Evolutionary conservation across 1,140 invertebrate genomes (phyloP).

Genomic region (Drosophila funebris): DNA sequence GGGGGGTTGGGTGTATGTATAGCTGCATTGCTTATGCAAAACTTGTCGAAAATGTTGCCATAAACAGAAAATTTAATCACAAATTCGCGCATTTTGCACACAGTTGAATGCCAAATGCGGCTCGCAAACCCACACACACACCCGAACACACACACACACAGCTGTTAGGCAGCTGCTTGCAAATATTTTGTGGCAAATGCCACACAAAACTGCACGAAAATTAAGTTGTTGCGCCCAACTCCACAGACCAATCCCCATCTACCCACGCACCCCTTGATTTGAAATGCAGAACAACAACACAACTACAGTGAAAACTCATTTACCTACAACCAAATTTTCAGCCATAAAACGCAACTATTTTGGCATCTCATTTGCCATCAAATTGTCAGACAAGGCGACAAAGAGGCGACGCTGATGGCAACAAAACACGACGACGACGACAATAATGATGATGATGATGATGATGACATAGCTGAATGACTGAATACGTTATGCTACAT

Average conservation of each 20-base stretch:
- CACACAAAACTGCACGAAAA: slow-evolving; percentile 59
- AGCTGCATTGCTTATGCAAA: slow-evolving; percentile 46
- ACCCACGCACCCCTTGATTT: too few relatives aligned
- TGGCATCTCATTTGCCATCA: slow-evolving; percentile 67
- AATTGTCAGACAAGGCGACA: slow-evolving; percentile 59
- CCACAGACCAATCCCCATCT: too few relatives aligned
- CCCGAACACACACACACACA: background rate
- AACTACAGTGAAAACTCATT: slow-evolving; percentile 65
- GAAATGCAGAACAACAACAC: slow-evolving; percentile 38
- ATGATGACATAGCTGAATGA: slow-evolving; percentile 16
- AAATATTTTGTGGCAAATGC: slow-evolving; percentile 53
- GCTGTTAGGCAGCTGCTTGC: slow-evolving; percentile 35
- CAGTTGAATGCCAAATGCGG: slow-evolving; percentile 24
- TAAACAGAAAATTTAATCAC: slow-evolving; percentile 75
- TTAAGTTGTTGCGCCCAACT: slow-evolving; percentile 41
- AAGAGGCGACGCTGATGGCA: slow-evolving; percentile 47
- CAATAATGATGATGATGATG: slow-evolving; percentile 1
- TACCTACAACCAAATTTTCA: slow-evolving; percentile 67
- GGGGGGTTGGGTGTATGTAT: background rate
- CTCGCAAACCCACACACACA: background rate
- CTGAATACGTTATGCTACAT: background rate
- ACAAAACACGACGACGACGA: background rate
- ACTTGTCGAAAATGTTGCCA: slow-evolving; percentile 56
- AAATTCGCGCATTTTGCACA: slow-evolving; percentile 39
- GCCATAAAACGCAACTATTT: slow-evolving; percentile 78